These are phyloP conservation scores for Montipora foliosa DNA, from an alignment of 64 coral and sea anemone genomes.

Conservation along the genomic window DNA sequence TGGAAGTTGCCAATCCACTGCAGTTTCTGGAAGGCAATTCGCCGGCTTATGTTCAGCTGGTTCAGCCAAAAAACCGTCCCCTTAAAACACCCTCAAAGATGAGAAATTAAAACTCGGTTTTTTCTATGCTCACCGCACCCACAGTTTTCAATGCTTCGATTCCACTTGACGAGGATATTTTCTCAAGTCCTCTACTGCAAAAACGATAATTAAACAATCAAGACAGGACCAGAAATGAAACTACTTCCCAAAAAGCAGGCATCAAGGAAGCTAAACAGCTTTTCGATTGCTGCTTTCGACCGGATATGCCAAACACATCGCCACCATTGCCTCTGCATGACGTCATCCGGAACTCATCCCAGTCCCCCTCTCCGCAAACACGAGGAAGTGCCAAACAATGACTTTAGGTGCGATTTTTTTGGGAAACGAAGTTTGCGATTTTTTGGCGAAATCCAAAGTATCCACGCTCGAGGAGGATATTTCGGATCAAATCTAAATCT, in stretches of 20 bases:
- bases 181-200: background rate
- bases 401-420: too few relatives aligned
- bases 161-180: background rate
- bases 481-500: too few relatives aligned
- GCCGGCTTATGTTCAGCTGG: too few relatives aligned
- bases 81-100: background rate
- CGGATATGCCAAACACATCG: constrained; percentile 72
- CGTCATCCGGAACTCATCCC: constrained; percentile 39
- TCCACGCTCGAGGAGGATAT: too few relatives aligned
- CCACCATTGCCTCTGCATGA: constrained; percentile 67
- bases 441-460: too few relatives aligned
- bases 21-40: constrained; percentile 1
- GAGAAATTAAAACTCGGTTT: constrained; percentile 8
- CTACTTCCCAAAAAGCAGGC: background rate
- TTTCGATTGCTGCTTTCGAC: constrained; percentile 10
- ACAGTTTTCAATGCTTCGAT: background rate
- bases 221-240: background rate
- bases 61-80: background rate
- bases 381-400: too few relatives aligned
- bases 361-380: constrained; percentile 7
- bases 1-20: background rate
- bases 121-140: constrained; percentile 30
- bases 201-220: background rate
- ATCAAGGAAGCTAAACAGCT: background rate
- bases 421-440: too few relatives aligned